phyloP scores from a whole-genome alignment of 2,797 vertebrate genomes.

The Betta splendens region DNA sequence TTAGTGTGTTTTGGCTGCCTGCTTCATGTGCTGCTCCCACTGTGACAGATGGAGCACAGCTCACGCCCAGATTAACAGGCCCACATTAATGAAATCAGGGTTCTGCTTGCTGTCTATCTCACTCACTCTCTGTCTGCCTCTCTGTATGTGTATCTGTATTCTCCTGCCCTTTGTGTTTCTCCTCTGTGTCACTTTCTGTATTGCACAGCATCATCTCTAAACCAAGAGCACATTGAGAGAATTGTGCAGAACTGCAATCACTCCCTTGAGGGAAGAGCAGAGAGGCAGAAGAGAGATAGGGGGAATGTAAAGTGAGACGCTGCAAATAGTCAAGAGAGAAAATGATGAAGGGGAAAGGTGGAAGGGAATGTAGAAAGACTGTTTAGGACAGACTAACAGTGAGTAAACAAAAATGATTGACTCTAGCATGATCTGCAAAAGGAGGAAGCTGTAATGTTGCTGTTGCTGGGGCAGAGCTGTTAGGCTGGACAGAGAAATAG shows the following conservation, averaged over 20 bases:
- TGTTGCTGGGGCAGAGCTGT: slow-evolving; percentile 79
- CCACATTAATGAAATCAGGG: slow-evolving; percentile 74
- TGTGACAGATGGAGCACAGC: slow-evolving; percentile 77
- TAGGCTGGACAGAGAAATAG: slow-evolving; percentile 44
- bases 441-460: slow-evolving; percentile 52
- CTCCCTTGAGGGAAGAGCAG: slow-evolving; percentile 17
- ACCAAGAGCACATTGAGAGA: slow-evolving; percentile 23
- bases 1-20: slow-evolving; percentile 59
- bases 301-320: slow-evolving; percentile 6
- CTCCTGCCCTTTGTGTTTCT: not conserved
- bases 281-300: slow-evolving; percentile 17
- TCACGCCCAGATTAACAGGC: slow-evolving; percentile 79
- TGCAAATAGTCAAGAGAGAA: slow-evolving; percentile 18
- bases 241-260: slow-evolving; percentile 18
- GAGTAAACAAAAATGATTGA: slow-evolving; percentile 50
- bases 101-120: slow-evolving; percentile 49
- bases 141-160: slow-evolving; percentile 9
- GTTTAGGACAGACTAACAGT: slow-evolving; percentile 34
- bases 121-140: slow-evolving; percentile 17
- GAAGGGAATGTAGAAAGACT: slow-evolving; percentile 25
- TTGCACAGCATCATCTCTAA: slow-evolving; percentile 32
- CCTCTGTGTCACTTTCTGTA: no score
- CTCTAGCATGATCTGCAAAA: slow-evolving; percentile 41
- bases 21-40: slow-evolving; percentile 64
- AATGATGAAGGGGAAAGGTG: slow-evolving; percentile 15